Conservation (phyloP, 2,113 vertebrate species). For the Corynorhinus townsendii region DNA sequence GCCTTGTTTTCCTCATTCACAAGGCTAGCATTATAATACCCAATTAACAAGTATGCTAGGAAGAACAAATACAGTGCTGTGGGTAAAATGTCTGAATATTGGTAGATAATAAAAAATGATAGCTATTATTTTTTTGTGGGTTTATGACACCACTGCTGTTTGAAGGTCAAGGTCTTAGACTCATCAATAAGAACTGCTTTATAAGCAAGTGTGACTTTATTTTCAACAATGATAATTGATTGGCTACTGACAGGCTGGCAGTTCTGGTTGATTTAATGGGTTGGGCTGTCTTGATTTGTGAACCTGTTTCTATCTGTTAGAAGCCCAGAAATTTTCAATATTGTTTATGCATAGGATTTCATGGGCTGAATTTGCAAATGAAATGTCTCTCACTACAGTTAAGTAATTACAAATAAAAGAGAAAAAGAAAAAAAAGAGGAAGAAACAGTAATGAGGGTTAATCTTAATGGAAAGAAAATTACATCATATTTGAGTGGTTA, state of each 20-base stretch:
- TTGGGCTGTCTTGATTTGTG: conserved; percentile 23
- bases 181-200: conserved; percentile 31
- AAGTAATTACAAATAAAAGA: neutral
- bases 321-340: neutral
- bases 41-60: neutral
- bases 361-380: neutral
- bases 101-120: neutral
- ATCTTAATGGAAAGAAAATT: conserved; percentile 48
- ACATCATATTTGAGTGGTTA: neutral
- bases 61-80: neutral
- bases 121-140: neutral
- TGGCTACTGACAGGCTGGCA: neutral
- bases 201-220: conserved; percentile 8
- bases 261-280: conserved; percentile 35
- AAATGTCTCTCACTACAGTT: neutral
- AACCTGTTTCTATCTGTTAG: conserved; percentile 26
- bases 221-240: conserved; percentile 53
- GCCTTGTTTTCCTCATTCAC: neutral
- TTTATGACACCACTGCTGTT: neutral
- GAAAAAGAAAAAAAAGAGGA: neutral
- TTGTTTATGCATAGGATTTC: neutral
- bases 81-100: neutral
- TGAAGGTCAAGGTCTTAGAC: conserved; percentile 1
- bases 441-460: neutral
- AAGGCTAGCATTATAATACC: neutral